Base-by-base conservation (phyloP, 2,888 invertebrate species). In the Fissipunctia ypsillon region DNA sequence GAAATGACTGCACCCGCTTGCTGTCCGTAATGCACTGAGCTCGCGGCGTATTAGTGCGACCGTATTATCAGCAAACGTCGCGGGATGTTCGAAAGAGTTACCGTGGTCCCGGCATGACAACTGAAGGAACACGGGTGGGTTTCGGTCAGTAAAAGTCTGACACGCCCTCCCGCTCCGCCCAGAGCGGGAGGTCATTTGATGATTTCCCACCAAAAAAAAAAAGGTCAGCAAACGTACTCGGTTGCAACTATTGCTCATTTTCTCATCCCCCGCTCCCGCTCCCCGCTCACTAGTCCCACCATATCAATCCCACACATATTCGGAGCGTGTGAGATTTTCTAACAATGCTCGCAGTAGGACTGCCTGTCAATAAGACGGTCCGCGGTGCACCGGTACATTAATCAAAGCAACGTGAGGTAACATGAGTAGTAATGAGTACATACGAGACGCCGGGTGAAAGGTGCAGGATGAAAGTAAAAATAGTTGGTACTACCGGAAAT, bases 271-370 rank as follows among this genome's bases (percentile, higher is more conserved):
- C 45, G 45, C 56, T 35, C 35, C 45, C 63, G 64, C 70, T 57
- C 3, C 1, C 41, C 71, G 71, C 69, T 69, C 14, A 16, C 59
- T n/a, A 48, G 14, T 69, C 7, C 28, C 2, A 81, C 77, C 59
- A 56, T 43, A 22, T 12, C 68, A 48, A 22, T 12, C 68, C 41
- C 56, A 48, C 25, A 69, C 59, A 74, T 60, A 86, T 81, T 80
- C 82, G 57, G 84, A 82, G 80, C 85, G 84, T 87, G 89, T 84
- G 87, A 88, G 81, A 79, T 80, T 81, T 69, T 70, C 80, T 81
- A 84, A 86, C 85, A 87, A 87, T 87, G 68, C 82, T 73, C 69
- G 82, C 85, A 82, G 87, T 85, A 87, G 86, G 79, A 84, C 76
- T 76, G 81, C 78, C 78, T 85, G 85, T 88, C 90, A 86, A 85